Base-by-base conservation (phyloP, 2,888 invertebrate species). In the Rotaria sp. region DNA sequence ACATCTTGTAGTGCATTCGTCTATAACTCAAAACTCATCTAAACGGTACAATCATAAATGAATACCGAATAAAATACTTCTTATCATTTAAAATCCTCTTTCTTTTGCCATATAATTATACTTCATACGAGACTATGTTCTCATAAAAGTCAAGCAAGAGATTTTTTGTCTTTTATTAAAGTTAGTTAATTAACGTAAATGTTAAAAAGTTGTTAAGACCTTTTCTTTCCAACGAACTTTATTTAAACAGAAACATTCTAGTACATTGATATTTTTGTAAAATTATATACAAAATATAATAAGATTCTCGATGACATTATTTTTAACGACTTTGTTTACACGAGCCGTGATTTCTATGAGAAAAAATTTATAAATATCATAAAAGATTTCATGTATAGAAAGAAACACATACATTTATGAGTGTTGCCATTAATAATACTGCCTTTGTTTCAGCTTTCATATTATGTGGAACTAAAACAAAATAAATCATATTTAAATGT, bases 401-500 rank as follows among this genome's bases (percentile, higher is more conserved):
- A 59, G 24, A 75, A 8, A 75, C 5, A 75, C 80, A 15, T 80
- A 80, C 80, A 2, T 45, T 26, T 3, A n/a, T n/a, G 45, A 80
- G 41, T 80, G 80, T 15, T 45, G 45, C 41, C 26, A 45, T n/a
- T 15, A 80, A 45, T 41, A 80, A 5, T 26, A n/a, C 45, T 8
- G 80, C 80, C n/a, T 80, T 80, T 11, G 15, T 45, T 80, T 80
- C 45, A 13, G n/a, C 80, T 45, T 45, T 41, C 80, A 80, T 80
- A 45, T 45, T n/a, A 24, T 45, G 5, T 45, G 80, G 35, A 45
- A 80, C 80, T 80, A 45, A 45, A 80, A n/a, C n/a, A n/a, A n/a
- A 45, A 11, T 45, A 35, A 45, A 80, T 21, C 18, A 10, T 1
- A 59, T 50, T 7, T 24, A 15, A 15, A 50, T 50, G 13, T 50